A percentile compares a stretch with the other conserved stretches of the same genome.
These are phyloP conservation scores for Mus caroli DNA, from an alignment of 2,797 vertebrate species.

Conservation along the genomic window DNA sequence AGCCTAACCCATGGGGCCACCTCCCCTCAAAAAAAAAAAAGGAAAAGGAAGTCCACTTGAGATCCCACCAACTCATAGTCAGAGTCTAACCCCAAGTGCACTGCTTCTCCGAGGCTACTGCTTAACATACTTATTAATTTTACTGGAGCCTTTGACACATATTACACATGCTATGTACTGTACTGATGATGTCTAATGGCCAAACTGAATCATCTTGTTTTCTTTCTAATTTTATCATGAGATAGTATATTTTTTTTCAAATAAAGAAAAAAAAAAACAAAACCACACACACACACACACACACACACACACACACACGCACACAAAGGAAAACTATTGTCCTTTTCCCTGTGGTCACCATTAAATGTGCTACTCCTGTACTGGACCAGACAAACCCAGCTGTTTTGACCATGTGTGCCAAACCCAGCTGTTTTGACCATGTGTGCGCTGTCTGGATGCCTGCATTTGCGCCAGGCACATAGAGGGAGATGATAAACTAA, in stretches of 20 bases:
- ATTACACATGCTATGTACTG: background rate
- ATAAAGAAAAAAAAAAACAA: background rate
- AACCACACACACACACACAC: no score
- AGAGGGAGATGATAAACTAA: background rate
- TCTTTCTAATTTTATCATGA: background rate
- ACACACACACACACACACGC: no score
- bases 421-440: background rate
- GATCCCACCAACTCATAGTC: background rate
- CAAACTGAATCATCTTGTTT: background rate
- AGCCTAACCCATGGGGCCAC: no score
- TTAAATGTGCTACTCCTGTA: background rate
- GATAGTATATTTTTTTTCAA: background rate
- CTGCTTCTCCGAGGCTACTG: background rate
- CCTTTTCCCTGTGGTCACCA: background rate
- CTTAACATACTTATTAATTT: background rate
- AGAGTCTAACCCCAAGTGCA: background rate
- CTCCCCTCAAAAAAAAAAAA: background rate
- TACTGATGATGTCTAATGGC: background rate
- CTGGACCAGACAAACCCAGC: background rate
- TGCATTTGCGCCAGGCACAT: background rate
- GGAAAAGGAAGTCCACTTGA: conserved; percentile 10
- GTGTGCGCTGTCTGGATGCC: background rate
- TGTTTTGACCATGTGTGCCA: background rate
- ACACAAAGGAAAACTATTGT: background rate
- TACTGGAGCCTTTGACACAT: background rate